These are phyloP conservation scores for Caradrina clavipalpis DNA, from an alignment of 2,888 invertebrate species.

Conservation along the genomic window DNA sequence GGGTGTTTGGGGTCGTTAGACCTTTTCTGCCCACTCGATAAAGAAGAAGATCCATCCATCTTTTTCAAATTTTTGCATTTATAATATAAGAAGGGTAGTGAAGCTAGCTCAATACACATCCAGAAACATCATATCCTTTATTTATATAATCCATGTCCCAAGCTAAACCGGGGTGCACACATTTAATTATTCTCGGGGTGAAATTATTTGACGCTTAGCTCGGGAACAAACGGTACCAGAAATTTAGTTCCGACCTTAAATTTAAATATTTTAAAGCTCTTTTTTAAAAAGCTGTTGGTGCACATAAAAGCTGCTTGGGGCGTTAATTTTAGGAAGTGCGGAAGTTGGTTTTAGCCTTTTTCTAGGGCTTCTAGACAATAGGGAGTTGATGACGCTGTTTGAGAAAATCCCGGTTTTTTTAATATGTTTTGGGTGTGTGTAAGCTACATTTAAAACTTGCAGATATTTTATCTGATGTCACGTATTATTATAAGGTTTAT, in stretches of 20 bases:
- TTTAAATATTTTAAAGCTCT: conserved; percentile 40
- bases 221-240: conserved; percentile 34
- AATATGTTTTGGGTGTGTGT: neutral
- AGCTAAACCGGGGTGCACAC: conserved; percentile 49
- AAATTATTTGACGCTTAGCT: conserved; percentile 56
- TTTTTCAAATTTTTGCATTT: too few species aligned
- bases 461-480: too few species aligned
- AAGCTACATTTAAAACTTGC: too few species aligned
- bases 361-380: neutral
- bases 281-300: conserved; percentile 14
- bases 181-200: conserved; percentile 55
- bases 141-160: neutral
- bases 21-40: too few species aligned
- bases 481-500: too few species aligned
- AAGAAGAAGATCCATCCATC: too few species aligned
- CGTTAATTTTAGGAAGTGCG: conserved; percentile 9
- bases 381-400: neutral
- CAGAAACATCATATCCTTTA: neutral
- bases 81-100: too few species aligned
- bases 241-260: conserved; percentile 53
- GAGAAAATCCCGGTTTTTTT: neutral
- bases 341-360: neutral
- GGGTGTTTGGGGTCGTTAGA: too few species aligned
- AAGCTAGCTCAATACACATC: neutral
- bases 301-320: neutral